These are phyloP conservation scores for Tethya wilhelma DNA, from an alignment of 37 sponge, comb jelly and placozoan genomes.

Conservation along the genomic window DNA sequence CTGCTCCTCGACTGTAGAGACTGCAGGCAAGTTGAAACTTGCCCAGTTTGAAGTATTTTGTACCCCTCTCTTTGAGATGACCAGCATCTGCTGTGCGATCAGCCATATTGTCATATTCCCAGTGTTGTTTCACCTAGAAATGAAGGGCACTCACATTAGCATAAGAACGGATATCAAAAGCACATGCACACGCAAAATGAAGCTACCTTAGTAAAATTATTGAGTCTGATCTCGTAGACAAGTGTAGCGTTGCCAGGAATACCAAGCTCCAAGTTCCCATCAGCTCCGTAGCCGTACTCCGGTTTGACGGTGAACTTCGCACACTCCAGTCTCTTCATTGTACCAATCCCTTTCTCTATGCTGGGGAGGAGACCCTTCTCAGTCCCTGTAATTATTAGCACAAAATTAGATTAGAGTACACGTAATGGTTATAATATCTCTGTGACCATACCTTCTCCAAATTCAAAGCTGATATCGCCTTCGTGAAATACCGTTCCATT, in stretches of 20 bases:
- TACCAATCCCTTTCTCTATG: constrained; percentile 82
- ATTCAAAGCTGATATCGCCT: constrained; percentile 71
- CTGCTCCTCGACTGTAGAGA: constrained; percentile 75
- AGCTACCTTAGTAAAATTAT: constrained; percentile 69
- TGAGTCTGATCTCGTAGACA: constrained; percentile 68
- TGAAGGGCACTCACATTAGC: background rate
- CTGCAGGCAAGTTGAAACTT: constrained; percentile 80
- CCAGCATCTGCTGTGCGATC: constrained; percentile 78
- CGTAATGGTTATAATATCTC: background rate
- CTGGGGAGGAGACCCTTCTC: constrained; percentile 57
- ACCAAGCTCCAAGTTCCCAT: constrained; percentile 39
- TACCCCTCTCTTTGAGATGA: constrained; percentile 81
- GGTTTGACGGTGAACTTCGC: constrained; percentile 64
- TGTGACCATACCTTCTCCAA: constrained; percentile 81
- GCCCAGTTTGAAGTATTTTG: constrained; percentile 80
- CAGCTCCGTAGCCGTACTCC: constrained; percentile 72
- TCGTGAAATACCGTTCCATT: constrained; percentile 79
- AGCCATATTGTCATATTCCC: constrained; percentile 78
- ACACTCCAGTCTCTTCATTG: constrained; percentile 82
- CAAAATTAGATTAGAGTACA: background rate
- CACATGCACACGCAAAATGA: background rate
- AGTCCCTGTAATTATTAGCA: constrained; percentile 68
- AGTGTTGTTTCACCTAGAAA: constrained; percentile 66
- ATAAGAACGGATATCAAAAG: background rate
- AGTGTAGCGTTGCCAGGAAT: constrained; percentile 80